Percentiles rank a stretch among this genome's conserved stretches.
These are phyloP conservation scores for Nematostella vectensis DNA, from an alignment of 92 coral and sea anemone species.

Conservation along the genomic window DNA sequence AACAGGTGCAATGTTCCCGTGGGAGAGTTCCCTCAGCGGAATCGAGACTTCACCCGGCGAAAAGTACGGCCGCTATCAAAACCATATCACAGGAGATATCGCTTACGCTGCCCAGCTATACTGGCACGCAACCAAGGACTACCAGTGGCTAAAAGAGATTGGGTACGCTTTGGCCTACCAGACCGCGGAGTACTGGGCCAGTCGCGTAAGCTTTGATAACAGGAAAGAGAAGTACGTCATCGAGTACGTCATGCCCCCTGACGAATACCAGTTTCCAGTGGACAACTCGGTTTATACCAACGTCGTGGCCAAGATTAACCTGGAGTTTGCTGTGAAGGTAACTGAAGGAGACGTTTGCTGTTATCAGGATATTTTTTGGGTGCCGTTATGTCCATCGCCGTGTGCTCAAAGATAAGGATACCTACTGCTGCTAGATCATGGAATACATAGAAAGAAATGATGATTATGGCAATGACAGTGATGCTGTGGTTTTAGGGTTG, in stretches of 20 bases:
- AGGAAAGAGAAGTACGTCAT: constrained; percentile 50
- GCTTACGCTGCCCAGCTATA: constrained; percentile 69
- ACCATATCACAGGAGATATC: constrained; percentile 77
- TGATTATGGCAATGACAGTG: no score
- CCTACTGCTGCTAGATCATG: no score
- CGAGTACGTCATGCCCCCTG: constrained; percentile 87
- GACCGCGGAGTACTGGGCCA: constrained; percentile 87
- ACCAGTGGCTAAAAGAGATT: constrained; percentile 45
- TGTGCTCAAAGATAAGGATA: no score
- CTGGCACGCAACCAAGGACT: constrained; percentile 70
- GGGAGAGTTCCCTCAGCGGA: constrained; percentile 84
- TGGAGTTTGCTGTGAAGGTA: constrained; percentile 66
- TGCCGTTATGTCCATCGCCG: no score
- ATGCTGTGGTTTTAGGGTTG: no score
- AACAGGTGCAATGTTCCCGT: constrained; percentile 86
- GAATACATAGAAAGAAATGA: no score
- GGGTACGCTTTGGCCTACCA: constrained; percentile 71
- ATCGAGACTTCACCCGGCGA: constrained; percentile 82
- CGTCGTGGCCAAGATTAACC: constrained; percentile 72
- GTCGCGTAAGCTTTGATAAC: constrained; percentile 55
- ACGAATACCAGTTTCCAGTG: constrained; percentile 85
- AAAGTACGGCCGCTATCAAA: constrained; percentile 65
- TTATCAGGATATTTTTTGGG: no score
- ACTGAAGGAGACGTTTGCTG: constrained; percentile 14
- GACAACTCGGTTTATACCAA: constrained; percentile 76